Evolutionary conservation across 2,888 invertebrate species (phyloP), one percentile per base, ranked within the genome.

Genomic region (Folsomia candida): DNA sequence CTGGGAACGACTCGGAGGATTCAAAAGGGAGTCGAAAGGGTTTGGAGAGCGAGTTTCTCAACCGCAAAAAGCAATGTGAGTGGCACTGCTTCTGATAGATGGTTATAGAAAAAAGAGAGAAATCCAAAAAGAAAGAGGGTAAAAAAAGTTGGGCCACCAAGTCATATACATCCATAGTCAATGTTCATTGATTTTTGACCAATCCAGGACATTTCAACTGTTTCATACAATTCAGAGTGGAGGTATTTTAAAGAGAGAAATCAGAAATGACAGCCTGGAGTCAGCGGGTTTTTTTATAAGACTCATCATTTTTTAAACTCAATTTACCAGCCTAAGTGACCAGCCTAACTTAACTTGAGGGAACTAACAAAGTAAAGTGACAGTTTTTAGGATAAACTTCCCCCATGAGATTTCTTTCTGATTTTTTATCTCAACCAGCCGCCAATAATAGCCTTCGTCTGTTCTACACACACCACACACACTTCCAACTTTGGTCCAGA

Each of bases 271-370:
- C 70, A 70, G 67, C 51, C 27, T 9, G 9, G 47, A 64, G 64
- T 64, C 64, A 64, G 64, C 64, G 29, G 14, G 64, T 28, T 51
- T 64, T 64, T 62, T 51, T 64, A 64, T 51, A 64, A n/a, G 73
- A 73, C 73, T 76, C 75, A 76, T 76, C 75, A 76, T 71, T 74
- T 69, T 73, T 73, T 68, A 71, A 76, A 76, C 75, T 73, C 73
- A 73, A 76, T 76, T 76, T 73, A 71, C 69, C 66, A 69, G 72
- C n/a, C n/a, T n/a, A n/a, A n/a, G 72, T 70, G 72, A 71, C 68
- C 72, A 72, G 68, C 72, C 67, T 68, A 70, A 72, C 67, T 75
- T 72, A 72, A 72, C 57, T 68, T 65, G 20, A 47, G 64, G n/a
- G 51, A 64, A 29, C 62, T 62, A 62, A 62, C 29, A 62, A 64